Evolutionary conservation across 2,113 vertebrate genomes (phyloP).

Genomic region (Conger conger): DNA sequence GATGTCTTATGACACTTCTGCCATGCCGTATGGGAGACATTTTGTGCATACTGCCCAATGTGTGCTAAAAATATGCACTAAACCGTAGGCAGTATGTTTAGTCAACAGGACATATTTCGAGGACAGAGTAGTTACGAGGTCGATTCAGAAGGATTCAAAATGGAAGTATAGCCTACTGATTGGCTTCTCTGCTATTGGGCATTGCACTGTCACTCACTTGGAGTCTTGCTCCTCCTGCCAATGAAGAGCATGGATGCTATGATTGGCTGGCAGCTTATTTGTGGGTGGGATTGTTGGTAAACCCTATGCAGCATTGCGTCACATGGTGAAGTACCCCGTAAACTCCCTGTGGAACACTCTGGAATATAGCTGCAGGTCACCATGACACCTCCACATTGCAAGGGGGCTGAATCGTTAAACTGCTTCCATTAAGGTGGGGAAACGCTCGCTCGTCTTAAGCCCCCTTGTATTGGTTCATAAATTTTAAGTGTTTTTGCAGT

Average conservation of each 20-base stretch:
- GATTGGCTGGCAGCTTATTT: not conserved
- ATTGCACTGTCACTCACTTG: not conserved
- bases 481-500: slow-evolving; percentile 52
- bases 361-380: slow-evolving; percentile 42
- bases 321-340: not conserved
- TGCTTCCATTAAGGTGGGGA: slow-evolving; percentile 36
- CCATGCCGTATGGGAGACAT: too few relatives aligned
- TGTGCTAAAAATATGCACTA: too few relatives aligned
- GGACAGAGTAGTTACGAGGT: too few relatives aligned
- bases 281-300: not conserved
- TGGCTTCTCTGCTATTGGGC: not conserved
- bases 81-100: too few relatives aligned
- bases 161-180: too few relatives aligned
- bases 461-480: slow-evolving; percentile 55
- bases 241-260: not conserved
- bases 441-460: slow-evolving; percentile 57
- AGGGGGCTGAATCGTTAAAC: slow-evolving; percentile 47
- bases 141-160: too few relatives aligned
- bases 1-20: too few relatives aligned
- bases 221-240: not conserved
- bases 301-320: not conserved
- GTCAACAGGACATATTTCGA: too few relatives aligned
- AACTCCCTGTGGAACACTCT: not conserved
- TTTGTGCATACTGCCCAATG: too few relatives aligned
- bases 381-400: slow-evolving; percentile 46